Evolutionary conservation across 2,888 invertebrate species (phyloP).

Genomic region (Orchesellides sinensis): DNA sequence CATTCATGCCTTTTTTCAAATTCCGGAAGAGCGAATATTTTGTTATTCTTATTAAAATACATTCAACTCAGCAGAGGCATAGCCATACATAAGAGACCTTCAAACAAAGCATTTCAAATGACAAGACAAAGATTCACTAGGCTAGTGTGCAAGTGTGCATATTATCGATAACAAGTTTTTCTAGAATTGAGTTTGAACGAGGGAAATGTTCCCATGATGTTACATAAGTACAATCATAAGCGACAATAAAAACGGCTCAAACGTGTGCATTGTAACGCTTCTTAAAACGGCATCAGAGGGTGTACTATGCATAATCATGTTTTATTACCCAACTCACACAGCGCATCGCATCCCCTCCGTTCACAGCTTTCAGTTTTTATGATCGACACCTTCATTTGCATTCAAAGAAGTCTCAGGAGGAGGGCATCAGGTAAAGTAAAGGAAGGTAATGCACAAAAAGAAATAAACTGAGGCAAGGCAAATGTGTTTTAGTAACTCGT

Average conservation of each 20-base stretch:
- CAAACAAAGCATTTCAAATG: too few species aligned
- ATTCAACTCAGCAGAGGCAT: too few species aligned
- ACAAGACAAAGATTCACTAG: too few species aligned
- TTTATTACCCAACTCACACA: neutral
- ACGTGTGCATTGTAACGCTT: constrained; percentile 20
- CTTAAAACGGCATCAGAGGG: constrained; percentile 22
- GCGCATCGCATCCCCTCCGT: neutral
- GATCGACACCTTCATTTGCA: constrained; percentile 51
- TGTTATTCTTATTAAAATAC: too few species aligned
- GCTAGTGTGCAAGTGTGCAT: too few species aligned
- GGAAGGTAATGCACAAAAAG: constrained; percentile 7
- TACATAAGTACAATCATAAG: constrained; percentile 14
- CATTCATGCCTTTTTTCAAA: too few species aligned
- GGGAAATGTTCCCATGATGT: constrained; percentile 22
- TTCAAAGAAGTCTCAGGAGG: constrained; percentile 35
- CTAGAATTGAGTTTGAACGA: neutral
- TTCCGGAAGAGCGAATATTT: too few species aligned
- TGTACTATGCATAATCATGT: too few species aligned
- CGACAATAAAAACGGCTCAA: constrained; percentile 11
- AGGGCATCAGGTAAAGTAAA: constrained; percentile 23
- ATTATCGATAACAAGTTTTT: neutral
- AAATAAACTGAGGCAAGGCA: neutral
- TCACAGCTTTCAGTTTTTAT: constrained; percentile 37
- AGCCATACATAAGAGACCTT: too few species aligned
- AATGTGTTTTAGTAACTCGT: too few species aligned